Conservation (phyloP, 1,140 invertebrate genomes). For the Drosophila orosa region DNA sequence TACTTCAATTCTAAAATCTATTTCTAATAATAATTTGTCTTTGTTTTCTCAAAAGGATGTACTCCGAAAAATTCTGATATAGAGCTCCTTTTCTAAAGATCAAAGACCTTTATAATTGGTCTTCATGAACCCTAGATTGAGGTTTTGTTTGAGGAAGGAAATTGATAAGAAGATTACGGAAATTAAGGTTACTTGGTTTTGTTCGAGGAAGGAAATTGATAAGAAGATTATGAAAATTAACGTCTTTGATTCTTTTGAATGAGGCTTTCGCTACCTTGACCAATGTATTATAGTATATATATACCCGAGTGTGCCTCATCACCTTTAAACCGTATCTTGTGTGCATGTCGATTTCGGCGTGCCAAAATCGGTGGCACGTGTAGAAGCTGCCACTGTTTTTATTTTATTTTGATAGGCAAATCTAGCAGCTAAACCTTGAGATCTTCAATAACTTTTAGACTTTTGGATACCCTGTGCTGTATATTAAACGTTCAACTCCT, state of each 20-base stretch:
- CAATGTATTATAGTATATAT: background rate
- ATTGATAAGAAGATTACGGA: too few species aligned
- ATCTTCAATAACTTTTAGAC: background rate
- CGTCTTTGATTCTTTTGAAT: background rate
- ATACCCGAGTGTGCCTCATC: background rate
- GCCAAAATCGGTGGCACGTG: slow-evolving; percentile 31
- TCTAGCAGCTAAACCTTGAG: background rate
- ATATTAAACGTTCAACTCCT: background rate
- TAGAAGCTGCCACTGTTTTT: slow-evolving; percentile 5
- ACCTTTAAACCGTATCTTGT: slow-evolving; percentile 12
- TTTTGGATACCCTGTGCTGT: slow-evolving; percentile 10
- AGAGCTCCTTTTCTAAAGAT: too few species aligned
- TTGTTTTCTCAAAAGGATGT: too few species aligned
- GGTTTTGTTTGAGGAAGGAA: too few species aligned
- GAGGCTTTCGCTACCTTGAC: background rate
- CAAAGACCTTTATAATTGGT: too few species aligned
- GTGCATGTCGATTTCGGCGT: slow-evolving; percentile 10
- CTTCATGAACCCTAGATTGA: too few species aligned
- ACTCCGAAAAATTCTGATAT: too few species aligned
- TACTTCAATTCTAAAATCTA: too few species aligned
- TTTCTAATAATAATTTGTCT: too few species aligned
- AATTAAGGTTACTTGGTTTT: too few species aligned
- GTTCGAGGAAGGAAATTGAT: background rate
- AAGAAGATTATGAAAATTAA: background rate
- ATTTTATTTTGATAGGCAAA: background rate